Base-by-base conservation (phyloP, 2,888 invertebrate genomes). In the Nomada ruficornis region DNA sequence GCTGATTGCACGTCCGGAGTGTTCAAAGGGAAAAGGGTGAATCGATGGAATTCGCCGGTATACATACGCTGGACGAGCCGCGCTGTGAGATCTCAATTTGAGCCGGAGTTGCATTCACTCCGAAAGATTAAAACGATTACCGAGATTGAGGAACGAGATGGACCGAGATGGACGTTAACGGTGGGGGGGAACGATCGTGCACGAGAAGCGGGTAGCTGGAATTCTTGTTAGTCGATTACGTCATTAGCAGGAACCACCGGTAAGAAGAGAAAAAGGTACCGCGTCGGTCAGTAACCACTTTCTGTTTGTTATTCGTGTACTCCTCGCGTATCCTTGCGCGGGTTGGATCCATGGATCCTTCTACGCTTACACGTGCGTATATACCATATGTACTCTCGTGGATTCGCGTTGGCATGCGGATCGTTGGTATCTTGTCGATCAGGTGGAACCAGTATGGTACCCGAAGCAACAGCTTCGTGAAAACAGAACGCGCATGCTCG, bases 101-200 rank as follows among this genome's bases (percentile, higher is more conserved):
- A 80, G 77, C 73, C 50, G 54, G 36, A 60, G 76, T 77, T 63
- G 63, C 69, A n/a, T 70, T 63, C 70, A 52, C 70, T 18, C 67
- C 77, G 80, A 85, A 70, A 82, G 86, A 88, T 88, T 88, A 85
- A 86, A 89, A 88, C 88, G 89, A 89, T 90, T 90, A 87, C 80
- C 75, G 81, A 84, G 86, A 88, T 87, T 82, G 85, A 85, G 83
- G 63, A 84, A 80, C 76, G 80, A 80, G 84, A 81, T 68, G 82
- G 65, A 75, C 63, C 65, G 63, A 44, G 72, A 70, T 78, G 36
- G 36, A 69, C 65, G 57, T 18, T 36, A 52, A 67, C 60, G 55
- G n/a, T 26, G 71, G 44, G 70, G 62, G 75, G 59, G 65, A 79
- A 79, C 76, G 83, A 80, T 80, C 84, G 69, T 52, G 72, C 55